Conservation (phyloP, 2,888 invertebrate genomes). For the Cybosia mesomella region DNA sequence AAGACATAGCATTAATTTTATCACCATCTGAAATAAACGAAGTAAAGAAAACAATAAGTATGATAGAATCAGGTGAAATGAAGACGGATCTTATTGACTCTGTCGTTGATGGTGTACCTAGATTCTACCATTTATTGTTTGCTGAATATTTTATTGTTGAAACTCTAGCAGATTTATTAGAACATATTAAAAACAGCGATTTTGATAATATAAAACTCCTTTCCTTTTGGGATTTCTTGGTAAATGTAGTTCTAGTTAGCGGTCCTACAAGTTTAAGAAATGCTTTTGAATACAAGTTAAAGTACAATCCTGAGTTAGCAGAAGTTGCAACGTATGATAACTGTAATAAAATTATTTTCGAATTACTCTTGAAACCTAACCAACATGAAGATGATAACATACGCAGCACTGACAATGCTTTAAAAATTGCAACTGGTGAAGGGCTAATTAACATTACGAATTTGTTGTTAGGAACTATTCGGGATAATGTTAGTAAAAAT, state of each 20-base stretch:
- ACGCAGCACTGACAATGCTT: conserved; percentile 27
- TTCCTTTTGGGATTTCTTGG: conserved; percentile 51
- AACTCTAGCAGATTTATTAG: conserved; percentile 43
- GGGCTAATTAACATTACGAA: conserved; percentile 48
- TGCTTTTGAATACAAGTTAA: conserved; percentile 58
- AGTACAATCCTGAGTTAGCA: conserved; percentile 49
- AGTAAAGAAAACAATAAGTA: conserved; percentile 47
- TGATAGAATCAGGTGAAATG: conserved; percentile 52
- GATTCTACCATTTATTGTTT: conserved; percentile 56
- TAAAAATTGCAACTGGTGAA: conserved; percentile 49
- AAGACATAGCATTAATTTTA: conserved; percentile 51
- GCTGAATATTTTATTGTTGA: conserved; percentile 60
- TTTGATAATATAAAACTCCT: conserved; percentile 21
- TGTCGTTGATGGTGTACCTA: conserved; percentile 53
- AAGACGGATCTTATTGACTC: conserved; percentile 48
- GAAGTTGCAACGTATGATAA: conserved; percentile 36
- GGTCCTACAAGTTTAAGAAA: conserved; percentile 51
- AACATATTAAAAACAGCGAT: conserved; percentile 3
- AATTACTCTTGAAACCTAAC: conserved; percentile 52
- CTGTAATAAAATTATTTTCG: conserved; percentile 49
- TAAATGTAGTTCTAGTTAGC: conserved; percentile 50
- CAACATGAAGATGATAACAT: conserved; percentile 9
- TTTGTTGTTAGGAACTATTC: conserved; percentile 44
- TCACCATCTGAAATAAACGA: conserved; percentile 51
- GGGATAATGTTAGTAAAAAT: conserved; percentile 35